phyloP scores from a whole-genome alignment of 2,888 invertebrate species.

The Tridacna gigas region DNA sequence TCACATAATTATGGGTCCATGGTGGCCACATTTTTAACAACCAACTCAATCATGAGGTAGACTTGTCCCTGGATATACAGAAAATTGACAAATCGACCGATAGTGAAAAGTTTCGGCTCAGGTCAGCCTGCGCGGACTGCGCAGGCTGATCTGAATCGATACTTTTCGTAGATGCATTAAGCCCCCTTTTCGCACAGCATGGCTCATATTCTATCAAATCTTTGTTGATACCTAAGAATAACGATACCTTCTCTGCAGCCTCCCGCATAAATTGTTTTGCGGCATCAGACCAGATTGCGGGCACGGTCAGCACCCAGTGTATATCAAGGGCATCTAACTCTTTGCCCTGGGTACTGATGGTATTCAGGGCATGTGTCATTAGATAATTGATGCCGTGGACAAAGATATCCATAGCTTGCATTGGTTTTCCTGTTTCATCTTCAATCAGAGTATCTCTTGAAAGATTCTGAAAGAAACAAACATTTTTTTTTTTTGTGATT shows the following conservation, averaged over 20 bases:
- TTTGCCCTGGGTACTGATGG: constrained; percentile 49
- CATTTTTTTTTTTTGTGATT: too few species aligned
- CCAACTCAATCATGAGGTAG: too few species aligned
- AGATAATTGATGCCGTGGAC: constrained; percentile 47
- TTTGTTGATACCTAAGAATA: not conserved
- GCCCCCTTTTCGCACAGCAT: not conserved
- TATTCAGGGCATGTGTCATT: constrained; percentile 44
- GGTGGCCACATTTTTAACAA: too few species aligned
- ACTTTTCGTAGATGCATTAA: too few species aligned
- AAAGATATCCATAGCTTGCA: constrained; percentile 48
- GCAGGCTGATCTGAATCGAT: too few species aligned
- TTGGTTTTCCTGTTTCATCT: constrained; percentile 51
- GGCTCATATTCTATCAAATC: not conserved
- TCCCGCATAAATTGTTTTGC: constrained; percentile 62
- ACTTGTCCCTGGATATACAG: too few species aligned
- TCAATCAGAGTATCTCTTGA: constrained; percentile 34
- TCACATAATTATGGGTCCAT: too few species aligned
- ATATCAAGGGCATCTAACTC: constrained; percentile 45
- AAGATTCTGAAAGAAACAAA: constrained; percentile 31
- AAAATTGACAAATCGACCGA: too few species aligned
- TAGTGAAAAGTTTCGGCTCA: too few species aligned
- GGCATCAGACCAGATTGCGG: constrained; percentile 59
- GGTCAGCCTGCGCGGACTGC: too few species aligned
- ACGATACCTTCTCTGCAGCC: constrained; percentile 33
- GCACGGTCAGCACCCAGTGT: constrained; percentile 29